Evolutionary conservation across 2,113 vertebrate genomes (phyloP), one percentile per base, ranked within the genome.

Genomic region (human (Homo sapiens)): DNA sequence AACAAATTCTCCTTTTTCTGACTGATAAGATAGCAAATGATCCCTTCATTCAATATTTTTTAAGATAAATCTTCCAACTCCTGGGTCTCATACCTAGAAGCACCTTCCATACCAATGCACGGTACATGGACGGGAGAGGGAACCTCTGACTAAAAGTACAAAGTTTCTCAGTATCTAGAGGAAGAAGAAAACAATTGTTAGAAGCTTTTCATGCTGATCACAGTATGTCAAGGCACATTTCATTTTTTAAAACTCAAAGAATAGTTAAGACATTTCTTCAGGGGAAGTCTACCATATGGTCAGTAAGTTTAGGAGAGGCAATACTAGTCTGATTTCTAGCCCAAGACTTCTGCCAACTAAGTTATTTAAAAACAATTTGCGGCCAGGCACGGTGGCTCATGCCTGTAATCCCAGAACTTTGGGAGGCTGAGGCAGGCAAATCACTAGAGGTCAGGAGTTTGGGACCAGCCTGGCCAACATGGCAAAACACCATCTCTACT

Each of bases 101-200:
- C 6, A 99, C 99, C 87, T 99, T 99, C 99, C 99, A 99, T 32
- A 99, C 99, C 93, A 99, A 98, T 5, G 99, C 99, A 75, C 99
- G 99, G 94, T 99, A 99, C 99, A 99, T 99, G 59, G 99, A 99
- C 0, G 99, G 99, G 50, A 99, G 99, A 80, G 99, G 99, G 96
- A 99, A 99, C 94, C 99, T 99, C 97, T 99, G 99, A 98, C 99
- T 99, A 97, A 99, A 99, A 1, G 99, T 99, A 96, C 99, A 99
- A 97, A 99, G 98, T 98, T 99, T 99, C 97, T 99, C 99, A 52
- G 99, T 98, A 98, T 99, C 99, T 99, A 93, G 86, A 97, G 38
- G 81, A 85, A 98, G 79, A 75, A 6, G 45, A 93, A 97, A 70
- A 94, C 4, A 25, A 57, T 43, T 70, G 30, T 97, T 45, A 94